Percentiles rank a stretch among this genome's conserved stretches.
Conservation (phyloP, 2,113 vertebrate species). For the Dryoscopus gambensis region DNA sequence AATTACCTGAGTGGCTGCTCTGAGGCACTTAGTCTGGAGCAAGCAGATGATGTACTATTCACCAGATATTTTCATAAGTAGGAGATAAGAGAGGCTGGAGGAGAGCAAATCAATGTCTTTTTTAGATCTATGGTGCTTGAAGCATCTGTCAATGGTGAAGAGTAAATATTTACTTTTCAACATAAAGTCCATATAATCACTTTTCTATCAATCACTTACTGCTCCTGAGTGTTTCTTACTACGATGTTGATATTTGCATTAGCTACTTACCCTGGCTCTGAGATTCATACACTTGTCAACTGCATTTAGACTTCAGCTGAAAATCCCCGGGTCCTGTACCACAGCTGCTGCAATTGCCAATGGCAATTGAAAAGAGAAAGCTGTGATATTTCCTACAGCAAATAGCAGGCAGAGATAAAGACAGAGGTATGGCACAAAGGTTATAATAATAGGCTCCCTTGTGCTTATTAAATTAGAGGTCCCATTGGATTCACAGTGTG, state of each 20-base stretch:
- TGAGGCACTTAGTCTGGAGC: not conserved
- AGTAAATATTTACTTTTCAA: constrained; percentile 70
- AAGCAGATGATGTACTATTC: constrained; percentile 22
- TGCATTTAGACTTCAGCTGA: constrained; percentile 12
- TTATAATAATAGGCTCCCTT: not conserved
- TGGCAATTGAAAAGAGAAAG: not conserved
- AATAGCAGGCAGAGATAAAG: constrained; percentile 19
- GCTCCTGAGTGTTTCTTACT: constrained; percentile 43
- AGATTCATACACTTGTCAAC: constrained; percentile 59
- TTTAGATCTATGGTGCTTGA: constrained; percentile 51
- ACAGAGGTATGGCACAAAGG: not conserved
- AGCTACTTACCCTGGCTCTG: constrained; percentile 33
- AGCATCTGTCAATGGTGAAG: constrained; percentile 64
- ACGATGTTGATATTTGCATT: constrained; percentile 56
- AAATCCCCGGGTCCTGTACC: not conserved
- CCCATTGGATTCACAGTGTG: not conserved
- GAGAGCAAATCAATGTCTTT: constrained; percentile 53
- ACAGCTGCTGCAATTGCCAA: not conserved
- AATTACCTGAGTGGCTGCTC: constrained; percentile 32
- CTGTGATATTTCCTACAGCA: constrained; percentile 8
- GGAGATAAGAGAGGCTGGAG: constrained; percentile 54
- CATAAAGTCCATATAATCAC: constrained; percentile 69
- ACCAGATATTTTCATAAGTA: constrained; percentile 45
- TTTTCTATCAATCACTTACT: constrained; percentile 61
- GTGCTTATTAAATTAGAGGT: not conserved